These are phyloP conservation scores for Macquaria australasica DNA, from an alignment of 2,113 vertebrate species.

Conservation along the genomic window DNA sequence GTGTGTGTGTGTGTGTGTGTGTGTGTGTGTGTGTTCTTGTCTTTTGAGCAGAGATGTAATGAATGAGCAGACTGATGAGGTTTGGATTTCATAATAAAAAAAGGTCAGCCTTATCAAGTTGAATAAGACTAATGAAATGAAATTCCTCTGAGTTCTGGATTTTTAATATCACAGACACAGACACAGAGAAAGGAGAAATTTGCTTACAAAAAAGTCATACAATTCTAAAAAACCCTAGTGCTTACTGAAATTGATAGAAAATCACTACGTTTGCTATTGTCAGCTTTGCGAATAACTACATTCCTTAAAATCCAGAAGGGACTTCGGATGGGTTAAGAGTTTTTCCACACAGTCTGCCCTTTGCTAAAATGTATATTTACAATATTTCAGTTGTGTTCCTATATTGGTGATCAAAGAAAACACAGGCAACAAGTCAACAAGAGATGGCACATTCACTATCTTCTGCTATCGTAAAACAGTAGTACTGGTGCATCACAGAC, in stretches of 20 bases:
- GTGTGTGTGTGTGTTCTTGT: slow-evolving; percentile 31
- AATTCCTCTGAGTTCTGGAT: slow-evolving; percentile 51
- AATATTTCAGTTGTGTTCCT: not conserved
- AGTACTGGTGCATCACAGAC: not conserved
- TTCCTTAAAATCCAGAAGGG: not conserved
- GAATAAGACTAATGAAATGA: slow-evolving; percentile 45
- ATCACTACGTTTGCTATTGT: not conserved
- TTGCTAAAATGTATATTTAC: not conserved
- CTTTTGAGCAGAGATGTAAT: slow-evolving; percentile 52
- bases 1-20: not conserved
- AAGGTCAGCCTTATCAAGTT: slow-evolving; percentile 65
- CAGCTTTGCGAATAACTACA: not conserved
- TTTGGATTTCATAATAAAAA: slow-evolving; percentile 72
- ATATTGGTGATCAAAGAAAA: not conserved
- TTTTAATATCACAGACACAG: slow-evolving; percentile 23
- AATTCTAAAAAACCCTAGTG: slow-evolving; percentile 26
- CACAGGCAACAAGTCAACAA: not conserved
- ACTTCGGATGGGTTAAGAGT: not conserved
- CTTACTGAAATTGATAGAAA: not conserved
- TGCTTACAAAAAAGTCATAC: not conserved
- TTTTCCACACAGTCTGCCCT: not conserved
- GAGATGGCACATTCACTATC: not conserved
- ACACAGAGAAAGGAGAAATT: slow-evolving; percentile 20
- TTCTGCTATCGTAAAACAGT: not conserved
- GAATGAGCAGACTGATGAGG: slow-evolving; percentile 59